Conservation (phyloP, 1,140 invertebrate genomes). For the Colletes latitarsis region DNA sequence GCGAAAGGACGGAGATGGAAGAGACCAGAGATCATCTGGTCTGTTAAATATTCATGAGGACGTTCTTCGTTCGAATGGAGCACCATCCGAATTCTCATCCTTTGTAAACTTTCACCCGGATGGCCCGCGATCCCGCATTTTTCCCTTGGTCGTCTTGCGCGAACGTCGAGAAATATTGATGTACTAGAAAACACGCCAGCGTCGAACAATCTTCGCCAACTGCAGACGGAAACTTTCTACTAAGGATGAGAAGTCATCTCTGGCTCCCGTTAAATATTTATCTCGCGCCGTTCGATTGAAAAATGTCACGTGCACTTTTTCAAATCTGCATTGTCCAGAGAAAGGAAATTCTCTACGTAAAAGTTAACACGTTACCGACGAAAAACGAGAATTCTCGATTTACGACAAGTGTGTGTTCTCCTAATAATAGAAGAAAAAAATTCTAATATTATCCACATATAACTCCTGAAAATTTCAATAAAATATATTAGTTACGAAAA, state of each 20-base stretch:
- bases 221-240: constrained; percentile 5
- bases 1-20: background rate
- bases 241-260: background rate
- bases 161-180: constrained; percentile 1
- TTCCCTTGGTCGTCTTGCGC: background rate
- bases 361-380: too few relatives aligned
- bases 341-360: too few relatives aligned
- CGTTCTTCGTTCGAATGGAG: constrained; percentile 37
- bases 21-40: constrained; percentile 30
- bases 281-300: too few relatives aligned
- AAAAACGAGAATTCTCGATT: too few relatives aligned
- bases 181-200: constrained; percentile 21
- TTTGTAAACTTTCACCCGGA: constrained; percentile 55
- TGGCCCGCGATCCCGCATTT: background rate
- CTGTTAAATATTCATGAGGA: constrained; percentile 61
- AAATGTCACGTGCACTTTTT: too few relatives aligned
- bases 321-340: too few relatives aligned
- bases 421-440: too few relatives aligned
- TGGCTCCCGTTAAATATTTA: background rate
- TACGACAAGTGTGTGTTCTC: too few relatives aligned
- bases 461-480: too few relatives aligned
- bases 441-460: too few relatives aligned
- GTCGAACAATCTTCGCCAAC: background rate
- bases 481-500: too few relatives aligned
- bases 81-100: constrained; percentile 62